Base-by-base conservation (phyloP, 2,113 vertebrate species). In the Synchiropus splendidus region DNA sequence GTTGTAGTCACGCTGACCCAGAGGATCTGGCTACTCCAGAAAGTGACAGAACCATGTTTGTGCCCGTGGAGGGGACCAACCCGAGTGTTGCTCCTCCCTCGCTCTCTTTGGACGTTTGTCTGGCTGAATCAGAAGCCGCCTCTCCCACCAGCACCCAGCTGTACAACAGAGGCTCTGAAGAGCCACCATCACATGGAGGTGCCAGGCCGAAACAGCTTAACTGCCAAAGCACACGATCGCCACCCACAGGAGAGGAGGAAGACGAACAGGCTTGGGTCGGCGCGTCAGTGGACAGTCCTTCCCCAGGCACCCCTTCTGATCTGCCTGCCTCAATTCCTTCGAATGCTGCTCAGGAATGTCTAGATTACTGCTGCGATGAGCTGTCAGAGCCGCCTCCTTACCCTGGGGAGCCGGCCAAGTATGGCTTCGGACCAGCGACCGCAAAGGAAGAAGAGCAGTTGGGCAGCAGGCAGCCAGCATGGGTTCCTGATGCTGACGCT, bases 401-500 rank as follows among this genome's bases (percentile, higher is more conserved):
- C 48, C 74, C 73, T 0, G 83, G 73, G 12, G 81, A 82, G 47
- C 14, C 55, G 0, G 34, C 63, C 16, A 36, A 41, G 2, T 79
- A 0, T 42, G 52, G 2, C 38, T 39, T 18, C 14, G 10, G 45
- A 13, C 58, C 31, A 35, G 36, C 6, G 58, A 69, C 53, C 72
- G 67, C 8, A 27, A 27, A 77, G 16, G 16, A 33, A 15, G 36
- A 78, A 17, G 37, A 79, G 31, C 45, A 79, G 48, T 67, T 89
- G 31, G 87, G 89, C 0, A 72, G 72, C 59, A 88, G 85, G 42
- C 92, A 95, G 40, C 95, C 95, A 0, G 41, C 84, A 1, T 98
- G 95, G 95, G 80, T 98, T 36, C 95, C 95, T 0, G 95, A 98
- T 64, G 85, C 91, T 4, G 89, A 96, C 63, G 95, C 95, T 51